These are phyloP conservation scores for Albula goreensis DNA, from an alignment of 2,113 vertebrate species.

Conservation along the genomic window DNA sequence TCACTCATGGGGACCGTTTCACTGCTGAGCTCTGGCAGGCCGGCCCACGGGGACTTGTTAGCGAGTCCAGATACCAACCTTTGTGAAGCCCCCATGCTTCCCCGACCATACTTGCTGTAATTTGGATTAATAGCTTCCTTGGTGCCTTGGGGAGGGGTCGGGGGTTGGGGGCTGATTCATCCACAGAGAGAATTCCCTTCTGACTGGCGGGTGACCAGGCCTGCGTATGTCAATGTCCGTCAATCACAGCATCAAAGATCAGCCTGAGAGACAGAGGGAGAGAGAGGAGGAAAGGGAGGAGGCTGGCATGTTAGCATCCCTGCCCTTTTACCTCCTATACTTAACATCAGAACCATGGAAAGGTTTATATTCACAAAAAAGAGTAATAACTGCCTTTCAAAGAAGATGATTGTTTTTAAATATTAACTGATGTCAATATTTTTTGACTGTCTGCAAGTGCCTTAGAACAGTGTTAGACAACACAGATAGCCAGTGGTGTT, in stretches of 20 bases:
- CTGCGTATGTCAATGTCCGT: constrained; percentile 14
- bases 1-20: constrained; percentile 5
- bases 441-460: too few species aligned
- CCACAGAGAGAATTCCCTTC: constrained; percentile 17
- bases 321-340: too few species aligned
- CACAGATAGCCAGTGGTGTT: not conserved
- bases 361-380: too few species aligned
- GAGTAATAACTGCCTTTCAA: too few species aligned
- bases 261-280: too few species aligned
- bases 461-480: too few species aligned
- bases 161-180: constrained; percentile 34
- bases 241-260: not conserved
- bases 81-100: constrained; percentile 17
- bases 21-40: constrained; percentile 2
- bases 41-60: constrained; percentile 47
- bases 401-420: too few species aligned
- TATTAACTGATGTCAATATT: too few species aligned
- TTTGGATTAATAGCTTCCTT: constrained; percentile 40
- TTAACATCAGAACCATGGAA: too few species aligned
- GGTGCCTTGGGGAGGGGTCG: constrained; percentile 28
- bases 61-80: constrained; percentile 27
- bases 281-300: too few species aligned
- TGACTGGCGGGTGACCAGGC: not conserved
- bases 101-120: constrained; percentile 23
- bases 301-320: too few species aligned